A percentile compares a stretch with the other conserved stretches of the same genome.
Conservation (phyloP, 2,113 vertebrate species). For the Pionites leucogaster region DNA sequence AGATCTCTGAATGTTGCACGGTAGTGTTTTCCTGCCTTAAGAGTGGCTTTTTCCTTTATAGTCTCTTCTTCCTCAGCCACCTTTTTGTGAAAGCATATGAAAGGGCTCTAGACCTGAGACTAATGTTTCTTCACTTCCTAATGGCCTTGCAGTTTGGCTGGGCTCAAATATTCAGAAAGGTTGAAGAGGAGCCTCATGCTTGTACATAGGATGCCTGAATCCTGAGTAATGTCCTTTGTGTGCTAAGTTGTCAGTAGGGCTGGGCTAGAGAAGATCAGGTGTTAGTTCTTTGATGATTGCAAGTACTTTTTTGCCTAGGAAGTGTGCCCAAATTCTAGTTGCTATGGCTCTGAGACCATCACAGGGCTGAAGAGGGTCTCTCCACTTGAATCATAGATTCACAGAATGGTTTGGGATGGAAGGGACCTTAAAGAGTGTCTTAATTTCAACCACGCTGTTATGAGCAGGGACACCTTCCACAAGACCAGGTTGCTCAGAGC, state of each 20-base stretch:
- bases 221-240: not conserved
- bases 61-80: not conserved
- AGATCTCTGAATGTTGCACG: fast-evolving
- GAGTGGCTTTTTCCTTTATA: not conserved
- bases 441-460: not conserved
- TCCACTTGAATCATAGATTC: not conserved
- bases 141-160: not conserved
- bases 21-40: not conserved
- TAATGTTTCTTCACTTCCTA: not conserved
- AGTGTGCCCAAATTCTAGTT: not conserved
- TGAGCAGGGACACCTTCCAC: not conserved
- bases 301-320: not conserved
- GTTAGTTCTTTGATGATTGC: not conserved
- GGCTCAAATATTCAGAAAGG: not conserved
- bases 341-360: not conserved
- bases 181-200: not conserved
- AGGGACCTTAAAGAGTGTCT: not conserved
- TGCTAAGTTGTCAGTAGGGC: fast-evolving
- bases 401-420: not conserved
- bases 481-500: not conserved
- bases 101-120: not conserved
- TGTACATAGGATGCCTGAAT: fast-evolving
- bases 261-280: not conserved
- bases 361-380: not conserved
- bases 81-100: not conserved